Percentiles rank a stretch among this genome's conserved stretches.
phyloP scores from a whole-genome alignment of 2,888 invertebrate species.

The Hypercompe scribonia region DNA sequence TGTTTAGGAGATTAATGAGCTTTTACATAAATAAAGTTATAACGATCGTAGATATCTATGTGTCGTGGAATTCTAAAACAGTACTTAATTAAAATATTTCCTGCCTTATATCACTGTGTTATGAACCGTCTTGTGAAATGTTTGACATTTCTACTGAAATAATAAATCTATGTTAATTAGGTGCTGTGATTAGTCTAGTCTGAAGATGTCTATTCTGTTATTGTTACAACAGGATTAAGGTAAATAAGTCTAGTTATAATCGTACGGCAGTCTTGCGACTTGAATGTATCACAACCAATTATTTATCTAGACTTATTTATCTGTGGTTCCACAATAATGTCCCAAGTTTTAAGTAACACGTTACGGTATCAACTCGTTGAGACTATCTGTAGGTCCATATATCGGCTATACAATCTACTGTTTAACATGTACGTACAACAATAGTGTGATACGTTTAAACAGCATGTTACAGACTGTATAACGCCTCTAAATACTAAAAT shows the following conservation, averaged over 20 bases:
- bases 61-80: constrained; percentile 59
- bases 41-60: constrained; percentile 40
- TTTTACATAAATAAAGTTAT: constrained; percentile 48
- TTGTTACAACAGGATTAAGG: constrained; percentile 1
- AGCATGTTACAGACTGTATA: no score
- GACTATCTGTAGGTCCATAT: not conserved
- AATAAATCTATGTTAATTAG: constrained; percentile 57
- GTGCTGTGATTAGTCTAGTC: constrained; percentile 81
- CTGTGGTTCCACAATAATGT: not conserved
- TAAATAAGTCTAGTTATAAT: not conserved
- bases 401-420: not conserved
- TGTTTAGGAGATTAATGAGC: constrained; percentile 54
- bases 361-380: not conserved
- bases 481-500: not conserved
- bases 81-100: constrained; percentile 65
- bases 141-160: constrained; percentile 73
- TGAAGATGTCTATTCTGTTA: constrained; percentile 70
- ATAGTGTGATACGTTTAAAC: not conserved
- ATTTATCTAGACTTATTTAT: not conserved
- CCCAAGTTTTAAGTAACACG: not conserved
- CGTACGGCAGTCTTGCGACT: not conserved
- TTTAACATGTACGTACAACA: not conserved
- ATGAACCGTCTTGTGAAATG: constrained; percentile 69
- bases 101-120: constrained; percentile 75
- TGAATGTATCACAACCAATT: no score